These are phyloP conservation scores for Xenopus laevis DNA, from an alignment of 2,113 vertebrate genomes.

Conservation along the genomic window DNA sequence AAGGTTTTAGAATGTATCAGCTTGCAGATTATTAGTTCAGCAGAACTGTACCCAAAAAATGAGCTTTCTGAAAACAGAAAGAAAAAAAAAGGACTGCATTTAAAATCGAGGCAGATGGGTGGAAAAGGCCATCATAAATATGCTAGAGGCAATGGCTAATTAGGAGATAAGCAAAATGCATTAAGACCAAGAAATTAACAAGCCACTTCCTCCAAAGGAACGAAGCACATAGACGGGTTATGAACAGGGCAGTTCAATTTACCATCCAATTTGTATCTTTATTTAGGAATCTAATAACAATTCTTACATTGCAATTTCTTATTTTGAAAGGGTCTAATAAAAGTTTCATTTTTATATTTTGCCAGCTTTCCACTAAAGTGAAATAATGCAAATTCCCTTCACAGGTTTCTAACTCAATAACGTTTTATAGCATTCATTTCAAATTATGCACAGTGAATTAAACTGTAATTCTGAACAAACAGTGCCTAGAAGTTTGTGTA, in stretches of 20 bases:
- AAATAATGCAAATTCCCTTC: background rate
- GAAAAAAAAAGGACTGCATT: slow-evolving; percentile 7
- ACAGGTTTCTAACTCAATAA: background rate
- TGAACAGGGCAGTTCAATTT: slow-evolving; percentile 45
- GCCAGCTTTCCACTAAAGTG: background rate
- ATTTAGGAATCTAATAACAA: slow-evolving; percentile 41
- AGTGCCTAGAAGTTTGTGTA: too few species aligned
- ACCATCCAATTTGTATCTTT: slow-evolving; percentile 31
- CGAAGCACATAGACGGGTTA: slow-evolving; percentile 42
- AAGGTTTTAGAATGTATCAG: slow-evolving; percentile 10
- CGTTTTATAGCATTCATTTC: background rate
- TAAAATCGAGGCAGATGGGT: slow-evolving; percentile 28
- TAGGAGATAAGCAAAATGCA: slow-evolving; percentile 53
- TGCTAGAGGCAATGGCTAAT: slow-evolving; percentile 49
- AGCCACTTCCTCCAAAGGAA: slow-evolving; percentile 47
- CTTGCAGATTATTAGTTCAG: slow-evolving; percentile 18
- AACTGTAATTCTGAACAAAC: background rate
- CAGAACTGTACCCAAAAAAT: background rate
- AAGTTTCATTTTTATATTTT: background rate
- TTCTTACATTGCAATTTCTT: slow-evolving; percentile 31
- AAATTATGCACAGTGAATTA: background rate
- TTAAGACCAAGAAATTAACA: slow-evolving; percentile 53
- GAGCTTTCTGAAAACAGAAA: slow-evolving; percentile 6
- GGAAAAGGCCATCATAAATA: slow-evolving; percentile 35
- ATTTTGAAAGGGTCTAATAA: background rate